These are phyloP conservation scores for Scaptomyza cyrtandrae DNA, from an alignment of 2,888 invertebrate genomes.

Conservation along the genomic window DNA sequence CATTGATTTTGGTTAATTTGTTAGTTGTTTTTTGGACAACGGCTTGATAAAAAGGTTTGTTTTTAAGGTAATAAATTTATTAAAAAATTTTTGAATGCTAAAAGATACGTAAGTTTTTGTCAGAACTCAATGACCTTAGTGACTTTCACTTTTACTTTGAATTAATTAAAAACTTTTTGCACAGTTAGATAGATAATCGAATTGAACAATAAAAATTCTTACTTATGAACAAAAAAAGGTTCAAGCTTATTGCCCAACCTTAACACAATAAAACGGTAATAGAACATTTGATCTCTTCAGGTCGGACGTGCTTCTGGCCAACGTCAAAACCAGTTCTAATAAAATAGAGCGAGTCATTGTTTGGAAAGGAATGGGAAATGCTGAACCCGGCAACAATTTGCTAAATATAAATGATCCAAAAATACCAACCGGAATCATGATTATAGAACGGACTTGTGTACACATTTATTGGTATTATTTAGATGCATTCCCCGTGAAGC, in stretches of 20 bases:
- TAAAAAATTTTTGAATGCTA: neutral
- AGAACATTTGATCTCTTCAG: slow-evolving; percentile 49
- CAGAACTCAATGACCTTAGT: slow-evolving; percentile 39
- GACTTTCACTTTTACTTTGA: slow-evolving; percentile 49
- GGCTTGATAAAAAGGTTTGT: neutral
- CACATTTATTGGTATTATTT: neutral
- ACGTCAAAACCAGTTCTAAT: slow-evolving; percentile 57
- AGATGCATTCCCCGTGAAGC: slow-evolving; percentile 24
- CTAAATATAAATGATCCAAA: slow-evolving; percentile 20
- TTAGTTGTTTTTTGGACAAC: neutral
- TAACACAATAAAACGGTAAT: slow-evolving; percentile 41
- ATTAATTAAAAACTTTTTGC: slow-evolving; percentile 18
- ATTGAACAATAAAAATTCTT: slow-evolving; percentile 25
- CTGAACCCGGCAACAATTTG: slow-evolving; percentile 52
- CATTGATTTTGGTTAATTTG: neutral
- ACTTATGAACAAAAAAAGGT: slow-evolving; percentile 23
- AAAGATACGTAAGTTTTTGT: neutral
- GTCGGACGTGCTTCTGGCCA: slow-evolving; percentile 66
- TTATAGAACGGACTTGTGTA: slow-evolving; percentile 23
- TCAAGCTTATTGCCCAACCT: slow-evolving; percentile 42
- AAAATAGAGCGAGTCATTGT: slow-evolving; percentile 45
- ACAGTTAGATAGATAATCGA: slow-evolving; percentile 34
- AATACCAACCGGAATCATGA: slow-evolving; percentile 57
- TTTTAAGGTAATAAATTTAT: neutral
- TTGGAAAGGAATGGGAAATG: slow-evolving; percentile 49